Evolutionary conservation across 2,113 vertebrate genomes (phyloP), one percentile per base, ranked within the genome.

Genomic region (Reinhardtius hippoglossoides): DNA sequence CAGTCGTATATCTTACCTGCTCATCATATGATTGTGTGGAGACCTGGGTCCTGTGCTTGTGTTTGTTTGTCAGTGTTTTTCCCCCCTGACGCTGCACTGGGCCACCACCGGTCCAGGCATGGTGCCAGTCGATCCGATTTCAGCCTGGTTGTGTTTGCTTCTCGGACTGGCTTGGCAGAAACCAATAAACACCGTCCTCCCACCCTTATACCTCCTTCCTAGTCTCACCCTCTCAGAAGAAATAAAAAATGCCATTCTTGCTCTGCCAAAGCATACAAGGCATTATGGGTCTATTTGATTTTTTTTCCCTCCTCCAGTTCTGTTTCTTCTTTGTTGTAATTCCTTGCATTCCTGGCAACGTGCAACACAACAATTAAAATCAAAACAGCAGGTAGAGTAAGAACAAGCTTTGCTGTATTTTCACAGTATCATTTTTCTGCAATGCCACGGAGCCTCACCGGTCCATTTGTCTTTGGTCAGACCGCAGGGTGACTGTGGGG

Each of bases 101-200:
- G 52, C 63, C 24, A 50, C 66, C 58, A 77, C 85, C 23, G 74
- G 75, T 64, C 85, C 89, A 78, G 87, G 83, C 89, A 42, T 52
- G 5, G 66, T 87, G 87, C 89, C 87, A 90, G 82, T 88, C 60
- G 88, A 86, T 92, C 87, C 55, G 84, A 89, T 92, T 92, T 92
- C 92, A 88, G 71, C 87, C 87, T 72, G 79, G 81, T 85, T 85
- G 85, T 92, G 88, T 93, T 91, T 91, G 88, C 91, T 86, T 88
- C 89, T 82, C 80, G 70, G 86, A 87, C 81, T 79, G 76, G 80
- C 81, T 85, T 92, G 90, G 88, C 93, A 93, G 87, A 88, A 92
- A 92, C 85, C 89, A 93, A 93, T 92, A 94, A 94, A 94, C 91
- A 92, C 82, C 71, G 81, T 82, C 80, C 82, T 92, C 88, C 88